Percentiles rank a stretch among this genome's conserved stretches.
Evolutionary conservation across 1,140 invertebrate species (phyloP).

Genomic region (Samia ricini): DNA sequence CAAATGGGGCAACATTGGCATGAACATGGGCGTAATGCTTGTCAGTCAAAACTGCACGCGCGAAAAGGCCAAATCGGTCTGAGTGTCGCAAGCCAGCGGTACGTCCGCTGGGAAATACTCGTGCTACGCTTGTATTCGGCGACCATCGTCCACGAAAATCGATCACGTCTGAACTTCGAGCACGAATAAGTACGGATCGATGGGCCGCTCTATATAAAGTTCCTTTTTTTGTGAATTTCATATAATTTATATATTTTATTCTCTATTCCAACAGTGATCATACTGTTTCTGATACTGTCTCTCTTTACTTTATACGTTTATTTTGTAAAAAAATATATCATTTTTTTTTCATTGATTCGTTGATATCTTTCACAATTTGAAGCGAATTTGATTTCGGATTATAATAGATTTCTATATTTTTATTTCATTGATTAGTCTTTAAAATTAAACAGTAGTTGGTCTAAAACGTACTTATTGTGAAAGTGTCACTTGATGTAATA

Average conservation of each 20-base stretch:
- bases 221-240: conserved; percentile 25
- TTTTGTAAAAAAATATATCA: background rate
- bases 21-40: conserved; percentile 81
- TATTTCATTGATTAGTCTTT: background rate
- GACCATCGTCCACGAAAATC: conserved; percentile 48
- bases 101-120: conserved; percentile 37
- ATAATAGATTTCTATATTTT: background rate
- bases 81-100: conserved; percentile 59
- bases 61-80: conserved; percentile 72
- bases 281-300: conserved; percentile 19
- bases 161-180: conserved; percentile 49
- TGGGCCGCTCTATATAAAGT: conserved; percentile 9
- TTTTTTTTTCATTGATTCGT: conserved; percentile 4
- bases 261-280: conserved; percentile 30
- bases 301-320: background rate
- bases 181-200: background rate
- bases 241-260: conserved; percentile 18
- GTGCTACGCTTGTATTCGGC: conserved; percentile 63
- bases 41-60: conserved; percentile 75
- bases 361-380: conserved; percentile 16
- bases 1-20: conserved; percentile 82
- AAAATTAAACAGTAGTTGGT: background rate
- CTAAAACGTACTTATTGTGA: conserved; percentile 16
- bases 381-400: background rate
- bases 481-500: conserved; percentile 14